phyloP scores from a whole-genome alignment of 2,888 invertebrate genomes.

The Morinoia aosen region DNA sequence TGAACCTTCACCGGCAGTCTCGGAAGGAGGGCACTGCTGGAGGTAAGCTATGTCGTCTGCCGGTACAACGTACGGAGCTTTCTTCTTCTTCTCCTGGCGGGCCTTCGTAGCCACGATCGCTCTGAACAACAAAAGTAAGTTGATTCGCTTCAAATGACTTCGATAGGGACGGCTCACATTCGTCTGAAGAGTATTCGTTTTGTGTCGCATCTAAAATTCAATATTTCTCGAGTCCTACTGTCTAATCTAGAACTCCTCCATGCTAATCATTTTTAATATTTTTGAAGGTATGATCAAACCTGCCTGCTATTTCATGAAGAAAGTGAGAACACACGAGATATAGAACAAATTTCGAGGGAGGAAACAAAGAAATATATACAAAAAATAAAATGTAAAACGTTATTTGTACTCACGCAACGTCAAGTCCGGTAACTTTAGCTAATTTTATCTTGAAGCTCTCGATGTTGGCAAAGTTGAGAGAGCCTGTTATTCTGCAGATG shows the following conservation, averaged over 20 bases:
- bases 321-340: not conserved
- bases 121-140: not conserved
- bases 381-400: not conserved
- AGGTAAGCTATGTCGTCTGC: not conserved
- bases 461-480: conserved; percentile 74
- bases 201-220: not conserved
- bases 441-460: conserved; percentile 67
- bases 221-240: not conserved
- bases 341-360: not conserved
- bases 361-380: not conserved
- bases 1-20: not conserved
- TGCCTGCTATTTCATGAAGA: not conserved
- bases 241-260: not conserved
- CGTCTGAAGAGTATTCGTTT: not conserved
- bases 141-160: not conserved
- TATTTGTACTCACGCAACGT: conserved; percentile 47
- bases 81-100: not conserved
- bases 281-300: not conserved
- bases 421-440: conserved; percentile 54
- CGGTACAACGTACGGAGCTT: not conserved
- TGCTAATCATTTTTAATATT: not conserved
- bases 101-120: not conserved
- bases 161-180: not conserved
- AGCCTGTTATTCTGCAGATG: conserved; percentile 81
- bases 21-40: not conserved